Evolutionary conservation across 2,113 vertebrate species (phyloP), one percentile per base, ranked within the genome.

Genomic region (Oophaga pumilio): DNA sequence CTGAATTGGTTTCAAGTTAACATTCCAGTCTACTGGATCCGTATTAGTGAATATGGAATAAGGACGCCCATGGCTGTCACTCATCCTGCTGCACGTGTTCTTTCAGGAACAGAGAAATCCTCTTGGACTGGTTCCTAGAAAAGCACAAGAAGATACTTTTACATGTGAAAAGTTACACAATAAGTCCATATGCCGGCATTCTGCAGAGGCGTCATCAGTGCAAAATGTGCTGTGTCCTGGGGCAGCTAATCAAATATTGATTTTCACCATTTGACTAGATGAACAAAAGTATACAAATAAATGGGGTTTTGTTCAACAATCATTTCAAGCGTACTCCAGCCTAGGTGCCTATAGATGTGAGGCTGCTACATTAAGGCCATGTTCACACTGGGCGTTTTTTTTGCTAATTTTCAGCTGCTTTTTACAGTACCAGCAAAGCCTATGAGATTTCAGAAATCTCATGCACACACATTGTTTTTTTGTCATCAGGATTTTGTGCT

Each of bases 1-100:
- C 17, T 97, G 95, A 91, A 96, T 74, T 8, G 95, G 94, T 89
- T 94, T 97, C 66, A 96, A 90, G 88, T 93, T 92, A 80, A 96
- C 89, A 89, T 95, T 90, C 91, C 96, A 97, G 90, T 94, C 92
- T 10, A 94, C 93, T 88, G 94, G 94, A 68, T 91, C 92, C 91
- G 85, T 93, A 93, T 93, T 87, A 52, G 90, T 73, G 62, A 89
- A 26, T 53, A 50, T 17, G 2, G 4, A 52, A 1, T n/a, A 24
- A 6, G 26, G 28, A 22, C 52, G 26, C 53, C 59, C 79, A 76
- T 83, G 15, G 11, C 18, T n/a, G 71, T 60, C 69, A 53, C 56
- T 88, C 80, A 88, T 88, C 57, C 17, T 88, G 57, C 50, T n/a
- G n/a, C 11, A 68, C 50, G 8, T 56, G 49, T 57, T 8, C 53